Conservation (phyloP, 2,113 vertebrate genomes). For the Parus major region DNA sequence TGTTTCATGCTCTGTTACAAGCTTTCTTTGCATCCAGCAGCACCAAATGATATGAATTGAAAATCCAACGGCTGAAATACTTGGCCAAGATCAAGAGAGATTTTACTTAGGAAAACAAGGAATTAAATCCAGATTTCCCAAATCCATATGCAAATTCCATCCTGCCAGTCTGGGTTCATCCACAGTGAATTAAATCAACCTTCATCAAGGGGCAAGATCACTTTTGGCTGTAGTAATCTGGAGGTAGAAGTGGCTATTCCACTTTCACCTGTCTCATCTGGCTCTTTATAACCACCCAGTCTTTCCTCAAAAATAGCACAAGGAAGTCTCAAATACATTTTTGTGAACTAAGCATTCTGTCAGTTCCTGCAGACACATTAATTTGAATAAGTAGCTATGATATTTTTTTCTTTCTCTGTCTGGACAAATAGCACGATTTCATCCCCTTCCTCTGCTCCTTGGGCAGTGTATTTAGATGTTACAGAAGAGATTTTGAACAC, state of each 20-base stretch:
- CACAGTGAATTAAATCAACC: neutral
- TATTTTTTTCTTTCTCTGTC: neutral
- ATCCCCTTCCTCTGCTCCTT: neutral
- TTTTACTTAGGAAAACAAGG: neutral
- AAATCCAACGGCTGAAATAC: neutral
- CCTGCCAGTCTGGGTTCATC: neutral
- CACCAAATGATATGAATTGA: neutral
- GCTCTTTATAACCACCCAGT: neutral
- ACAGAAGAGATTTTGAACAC: neutral
- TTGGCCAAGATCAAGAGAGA: neutral
- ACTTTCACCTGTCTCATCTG: neutral
- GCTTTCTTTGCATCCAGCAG: neutral
- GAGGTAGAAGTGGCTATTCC: neutral
- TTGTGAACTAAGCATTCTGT: neutral
- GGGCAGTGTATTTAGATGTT: neutral
- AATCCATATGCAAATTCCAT: neutral
- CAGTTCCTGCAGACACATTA: neutral
- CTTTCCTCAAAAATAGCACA: neutral
- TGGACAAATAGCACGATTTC: neutral
- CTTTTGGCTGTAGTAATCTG: neutral
- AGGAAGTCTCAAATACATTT: neutral
- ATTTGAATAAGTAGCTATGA: neutral
- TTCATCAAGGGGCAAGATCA: neutral
- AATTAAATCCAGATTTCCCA: constrained; percentile 4
- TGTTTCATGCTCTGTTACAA: neutral